Evolutionary conservation across 2,888 invertebrate species (phyloP), one percentile per base, ranked within the genome.

Genomic region (Syrista parreyssii): DNA sequence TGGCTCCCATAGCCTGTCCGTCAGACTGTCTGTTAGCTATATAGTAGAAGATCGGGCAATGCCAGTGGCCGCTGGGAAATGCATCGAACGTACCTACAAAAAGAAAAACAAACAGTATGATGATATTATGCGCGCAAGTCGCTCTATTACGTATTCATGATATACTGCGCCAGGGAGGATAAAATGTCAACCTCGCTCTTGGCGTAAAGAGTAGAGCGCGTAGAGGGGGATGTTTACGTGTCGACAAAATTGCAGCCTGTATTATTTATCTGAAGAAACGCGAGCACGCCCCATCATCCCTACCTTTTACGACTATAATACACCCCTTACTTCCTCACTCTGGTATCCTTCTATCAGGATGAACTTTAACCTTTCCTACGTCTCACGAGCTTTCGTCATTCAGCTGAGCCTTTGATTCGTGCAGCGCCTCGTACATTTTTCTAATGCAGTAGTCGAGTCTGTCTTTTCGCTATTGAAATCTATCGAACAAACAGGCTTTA

Each of bases 81-180:
- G 76, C 81, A 68, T 76, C 74, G 73, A 80, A 84, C 84, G 79
- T 85, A 85, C 85, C 86, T 85, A 83, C 32, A 85, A 85, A 86
- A 84, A 35, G 78, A 85, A 85, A 73, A 74, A 71, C 72, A 75
- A 83, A 80, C 68, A 68, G 76, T 79, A 81, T 79, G 80, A 81
- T 85, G n/a, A 82, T 71, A 71, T 71, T 71, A 71, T 71, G 71
- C 33, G 71, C 55, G 55, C 55, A 55, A 55, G 55, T 55, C 55
- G 55, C 23, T 55, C 55, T 23, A 55, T 55, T 55, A 55, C 9
- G 55, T 55, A 55, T 55, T 55, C 55, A 55, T 55, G 55, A 55
- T 55, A 55, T 55, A 55, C 55, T 55, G 55, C 55, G 55, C 55
- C 23, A 55, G 55, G 55, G 9, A 55, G 55, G 55, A 55, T 55